Evolutionary conservation across 2,797 vertebrate species (phyloP), one percentile per base, ranked within the genome.

Genomic region (Alectoris magna): DNA sequence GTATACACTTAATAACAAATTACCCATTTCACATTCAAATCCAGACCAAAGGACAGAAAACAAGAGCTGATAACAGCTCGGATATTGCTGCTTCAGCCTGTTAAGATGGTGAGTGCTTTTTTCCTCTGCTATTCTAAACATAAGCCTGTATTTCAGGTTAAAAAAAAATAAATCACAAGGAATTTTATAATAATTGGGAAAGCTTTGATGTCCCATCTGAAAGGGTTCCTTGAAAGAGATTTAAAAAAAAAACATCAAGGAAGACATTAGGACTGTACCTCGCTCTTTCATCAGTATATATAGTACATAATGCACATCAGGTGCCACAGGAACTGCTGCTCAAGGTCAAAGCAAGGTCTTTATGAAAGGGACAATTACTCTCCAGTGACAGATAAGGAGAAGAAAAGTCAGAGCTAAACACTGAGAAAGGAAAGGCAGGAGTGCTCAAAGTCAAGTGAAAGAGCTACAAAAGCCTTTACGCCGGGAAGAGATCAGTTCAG

Each of bases 261-360:
- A 86, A 78, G 83, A 74, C 53, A 77, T 95, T 82, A 93, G 92
- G 83, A 93, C 58, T 68, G 83, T 76, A 84, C 83, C 71, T 90
- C 2, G 2, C 71, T 92, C 94, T 95, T 95, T 95, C 83, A 95
- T 96, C 87, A 94, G 93, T 93, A n/a, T 93, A 76, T 76, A 81
- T 84, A 95, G 93, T 93, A 79, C 77, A 38, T 71, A 82, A 91
- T 2, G 71, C 93, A 88, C 95, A 82, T 95, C 85, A 63, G 92
- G 87, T 88, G 83, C 92, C 92, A 87, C 48, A 5, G 89, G 71
- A 88, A 87, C 95, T 58, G 92, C 94, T 94, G 95, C 34, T 94
- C 87, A 94, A 95, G 95, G 95, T 95, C 87, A 95, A 78, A 91
- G 95, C 85, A 95, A 94, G 95, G 95, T 95, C 91, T 66, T 49